A percentile compares a stretch with the other conserved stretches of the same genome.
These are phyloP conservation scores for Scelioninae gen. 2 DNA, from an alignment of 2,888 invertebrate species.

Conservation along the genomic window DNA sequence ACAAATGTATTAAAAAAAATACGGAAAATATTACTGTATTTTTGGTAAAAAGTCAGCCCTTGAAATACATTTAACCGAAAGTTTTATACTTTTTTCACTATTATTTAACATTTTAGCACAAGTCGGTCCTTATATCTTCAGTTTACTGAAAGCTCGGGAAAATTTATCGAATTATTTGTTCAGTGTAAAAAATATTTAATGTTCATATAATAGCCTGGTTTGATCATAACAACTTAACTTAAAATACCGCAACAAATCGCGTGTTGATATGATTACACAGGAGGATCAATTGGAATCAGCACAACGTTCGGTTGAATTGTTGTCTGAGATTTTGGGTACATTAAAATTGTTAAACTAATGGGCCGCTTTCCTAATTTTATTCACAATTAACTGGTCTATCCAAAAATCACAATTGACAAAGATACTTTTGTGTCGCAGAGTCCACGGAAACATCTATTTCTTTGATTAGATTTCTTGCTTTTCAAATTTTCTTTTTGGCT, in stretches of 20 bases:
- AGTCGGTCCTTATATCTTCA: too few species aligned
- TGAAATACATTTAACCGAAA: too few species aligned
- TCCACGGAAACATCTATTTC: conserved; percentile 69
- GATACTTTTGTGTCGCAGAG: conserved; percentile 70
- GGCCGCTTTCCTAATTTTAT: conserved; percentile 64
- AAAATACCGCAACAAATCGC: too few species aligned
- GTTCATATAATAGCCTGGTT: conserved; percentile 50
- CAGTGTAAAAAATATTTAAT: conserved; percentile 49
- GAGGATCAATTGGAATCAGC: conserved; percentile 22
- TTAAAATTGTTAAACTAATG: conserved; percentile 57
- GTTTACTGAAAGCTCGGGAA: too few species aligned
- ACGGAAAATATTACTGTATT: too few species aligned
- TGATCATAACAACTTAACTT: conserved; percentile 37
- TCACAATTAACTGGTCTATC: conserved; percentile 69
- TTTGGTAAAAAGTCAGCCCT: too few species aligned
- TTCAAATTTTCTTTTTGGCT: not conserved
- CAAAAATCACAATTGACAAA: conserved; percentile 74
- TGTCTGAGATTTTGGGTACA: conserved; percentile 29
- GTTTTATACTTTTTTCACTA: too few species aligned
- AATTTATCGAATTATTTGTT: too few species aligned
- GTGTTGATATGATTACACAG: conserved; percentile 17
- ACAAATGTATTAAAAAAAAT: too few species aligned
- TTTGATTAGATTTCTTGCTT: conserved; percentile 2
- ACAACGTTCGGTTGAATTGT: conserved; percentile 22
- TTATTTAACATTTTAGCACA: too few species aligned